Percentiles rank a stretch among this genome's conserved stretches.
These are phyloP conservation scores for Gymnarchus niloticus DNA, from an alignment of 2,113 vertebrate genomes.

Conservation along the genomic window DNA sequence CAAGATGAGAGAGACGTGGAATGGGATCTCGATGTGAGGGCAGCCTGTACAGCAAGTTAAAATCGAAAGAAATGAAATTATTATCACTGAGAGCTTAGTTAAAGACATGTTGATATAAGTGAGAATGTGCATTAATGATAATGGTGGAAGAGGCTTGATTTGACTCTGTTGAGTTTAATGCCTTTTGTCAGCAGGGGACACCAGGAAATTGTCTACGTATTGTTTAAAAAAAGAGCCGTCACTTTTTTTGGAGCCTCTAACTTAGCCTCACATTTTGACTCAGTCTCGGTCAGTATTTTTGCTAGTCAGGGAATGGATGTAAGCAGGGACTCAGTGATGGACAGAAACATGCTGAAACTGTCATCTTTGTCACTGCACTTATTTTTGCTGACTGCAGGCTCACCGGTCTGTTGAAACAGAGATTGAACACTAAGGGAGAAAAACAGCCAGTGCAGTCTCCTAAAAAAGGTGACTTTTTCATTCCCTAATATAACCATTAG, in stretches of 20 bases:
- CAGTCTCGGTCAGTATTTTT: background rate
- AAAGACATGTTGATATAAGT: background rate
- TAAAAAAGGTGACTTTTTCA: background rate
- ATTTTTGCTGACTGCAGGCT: background rate
- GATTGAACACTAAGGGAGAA: too few relatives aligned
- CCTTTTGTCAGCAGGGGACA: background rate
- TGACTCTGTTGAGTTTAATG: background rate
- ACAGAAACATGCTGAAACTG: conserved; percentile 14
- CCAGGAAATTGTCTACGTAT: background rate
- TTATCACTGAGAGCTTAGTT: background rate
- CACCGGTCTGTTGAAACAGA: background rate
- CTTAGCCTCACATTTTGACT: background rate
- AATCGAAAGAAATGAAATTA: background rate
- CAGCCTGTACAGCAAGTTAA: background rate
- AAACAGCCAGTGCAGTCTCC: background rate
- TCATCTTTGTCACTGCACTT: background rate
- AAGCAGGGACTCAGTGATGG: background rate
- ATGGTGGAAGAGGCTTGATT: background rate
- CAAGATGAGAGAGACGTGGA: background rate
- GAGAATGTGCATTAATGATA: background rate
- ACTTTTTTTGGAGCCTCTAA: background rate
- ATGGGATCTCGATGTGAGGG: background rate
- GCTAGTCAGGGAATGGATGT: background rate
- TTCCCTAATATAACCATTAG: background rate
- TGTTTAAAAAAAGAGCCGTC: background rate